Evolutionary conservation across 2,888 invertebrate genomes (phyloP).

Genomic region (Aphidoletes aphidimyza): DNA sequence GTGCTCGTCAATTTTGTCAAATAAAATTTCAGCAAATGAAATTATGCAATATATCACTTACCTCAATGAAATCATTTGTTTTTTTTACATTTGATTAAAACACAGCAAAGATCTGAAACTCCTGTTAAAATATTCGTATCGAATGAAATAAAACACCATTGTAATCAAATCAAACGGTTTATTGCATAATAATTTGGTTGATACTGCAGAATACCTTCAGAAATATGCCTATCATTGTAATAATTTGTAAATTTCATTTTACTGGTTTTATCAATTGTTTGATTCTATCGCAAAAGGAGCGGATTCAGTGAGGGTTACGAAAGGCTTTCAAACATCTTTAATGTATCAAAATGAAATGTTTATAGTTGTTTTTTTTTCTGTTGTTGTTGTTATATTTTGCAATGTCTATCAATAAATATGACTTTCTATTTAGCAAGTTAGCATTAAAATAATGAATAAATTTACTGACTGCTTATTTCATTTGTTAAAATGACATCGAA

Average conservation of each 20-base stretch:
- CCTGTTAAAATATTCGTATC: too few species aligned
- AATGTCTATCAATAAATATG: too few species aligned
- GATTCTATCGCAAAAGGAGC: conserved; percentile 2
- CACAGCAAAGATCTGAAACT: too few species aligned
- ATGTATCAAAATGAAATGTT: conserved; percentile 37
- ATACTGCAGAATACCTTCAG: conserved; percentile 15
- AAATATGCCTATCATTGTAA: conserved; percentile 24
- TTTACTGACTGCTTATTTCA: background rate
- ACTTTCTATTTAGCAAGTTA: too few species aligned
- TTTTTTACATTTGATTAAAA: too few species aligned
- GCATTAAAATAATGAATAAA: background rate
- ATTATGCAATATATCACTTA: too few species aligned
- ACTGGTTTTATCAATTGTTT: conserved; percentile 21
- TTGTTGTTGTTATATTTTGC: background rate
- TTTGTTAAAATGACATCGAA: background rate
- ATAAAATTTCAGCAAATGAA: too few species aligned
- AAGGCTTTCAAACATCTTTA: background rate
- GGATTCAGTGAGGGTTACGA: background rate
- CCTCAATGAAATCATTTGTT: too few species aligned
- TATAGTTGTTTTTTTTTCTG: background rate
- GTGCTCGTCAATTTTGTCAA: too few species aligned
- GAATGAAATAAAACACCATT: conserved; percentile 38
- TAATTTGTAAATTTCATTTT: background rate
- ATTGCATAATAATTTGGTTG: conserved; percentile 25
- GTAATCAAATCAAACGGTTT: conserved; percentile 26